A percentile compares a stretch with the other conserved stretches of the same genome.
These are phyloP conservation scores for Actias luna DNA, from an alignment of 2,888 invertebrate species.

Conservation along the genomic window DNA sequence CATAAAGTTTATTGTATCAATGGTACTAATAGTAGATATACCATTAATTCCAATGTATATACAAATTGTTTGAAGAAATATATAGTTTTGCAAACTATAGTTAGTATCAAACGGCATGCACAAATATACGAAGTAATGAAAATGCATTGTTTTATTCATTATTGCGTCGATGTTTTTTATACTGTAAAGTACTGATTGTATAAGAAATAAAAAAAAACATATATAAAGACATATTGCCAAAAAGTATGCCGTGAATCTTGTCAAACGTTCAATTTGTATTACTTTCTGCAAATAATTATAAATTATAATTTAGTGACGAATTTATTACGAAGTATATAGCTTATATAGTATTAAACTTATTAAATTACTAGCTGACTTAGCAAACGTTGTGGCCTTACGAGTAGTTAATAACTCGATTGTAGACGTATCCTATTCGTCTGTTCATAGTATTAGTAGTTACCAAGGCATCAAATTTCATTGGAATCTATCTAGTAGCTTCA, in stretches of 20 bases:
- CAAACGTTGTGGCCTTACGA: no score
- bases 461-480: no score
- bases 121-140: constrained; percentile 40
- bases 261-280: constrained; percentile 27
- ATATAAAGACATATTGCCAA: not conserved
- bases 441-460: no score
- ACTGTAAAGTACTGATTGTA: constrained; percentile 27
- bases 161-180: constrained; percentile 30
- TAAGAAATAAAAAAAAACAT: constrained; percentile 1
- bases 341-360: not conserved
- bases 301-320: not conserved
- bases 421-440: no score
- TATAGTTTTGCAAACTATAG: constrained; percentile 35
- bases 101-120: constrained; percentile 44
- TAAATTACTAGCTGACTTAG: no score
- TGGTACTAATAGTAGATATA: constrained; percentile 24
- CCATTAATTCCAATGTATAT: constrained; percentile 23
- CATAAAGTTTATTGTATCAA: constrained; percentile 35
- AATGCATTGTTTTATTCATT: constrained; percentile 32
- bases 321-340: no score
- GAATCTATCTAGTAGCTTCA: no score
- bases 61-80: constrained; percentile 31
- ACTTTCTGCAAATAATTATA: constrained; percentile 33
- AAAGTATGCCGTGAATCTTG: constrained; percentile 14
- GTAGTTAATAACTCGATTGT: no score